Base-by-base conservation (phyloP, 2,888 invertebrate genomes). In the Ptychoptera contaminata region DNA sequence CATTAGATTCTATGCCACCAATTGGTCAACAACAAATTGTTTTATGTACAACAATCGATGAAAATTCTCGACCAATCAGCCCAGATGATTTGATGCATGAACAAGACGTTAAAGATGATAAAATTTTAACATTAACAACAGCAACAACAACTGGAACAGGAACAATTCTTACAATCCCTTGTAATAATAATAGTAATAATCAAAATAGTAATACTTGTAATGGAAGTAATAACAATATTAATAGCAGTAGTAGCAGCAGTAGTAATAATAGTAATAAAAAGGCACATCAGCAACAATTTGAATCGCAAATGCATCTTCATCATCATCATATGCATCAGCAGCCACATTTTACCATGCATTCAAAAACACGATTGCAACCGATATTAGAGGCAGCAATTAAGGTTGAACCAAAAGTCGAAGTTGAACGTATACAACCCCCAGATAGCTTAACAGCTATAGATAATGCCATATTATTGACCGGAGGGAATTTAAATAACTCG, bases 331-430 rank as follows among this genome's bases (percentile, higher is more conserved):
- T 23, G 23, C 23, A 23, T 23, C 23, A 23, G 7, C 23, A 23
- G 3, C 35, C 11, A 35, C 35, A 35, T n/a, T n/a, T n/a, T 11
- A 9, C 2, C 12, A n/a, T 10, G 7, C 14, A 14, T 10, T 29
- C 36, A 42, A 10, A n/a, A 12, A 46, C 49, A 43, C 43, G 51
- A 46, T 42, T 63, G 50, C 76, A 82, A 23, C 82, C 82, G 15
- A 77, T 85, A n/a, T 64, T 86, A 36, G 86, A 86, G 62, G 85
- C 86, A 11, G 86, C 85, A 38, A 86, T 87, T 54, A 87, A 87
- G 60, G 86, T 86, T 11, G 85, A 87, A 56, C 87, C 87, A 8
- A 85, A 87, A 57, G 85, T 84, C 9, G 84, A 84, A 60, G 75
- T 77, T 35, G 76, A 72, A 57, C 75, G 80, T 52, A 67, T 82